Base-by-base conservation (phyloP, 2,888 invertebrate genomes). In the Eurytoma adleriae region DNA sequence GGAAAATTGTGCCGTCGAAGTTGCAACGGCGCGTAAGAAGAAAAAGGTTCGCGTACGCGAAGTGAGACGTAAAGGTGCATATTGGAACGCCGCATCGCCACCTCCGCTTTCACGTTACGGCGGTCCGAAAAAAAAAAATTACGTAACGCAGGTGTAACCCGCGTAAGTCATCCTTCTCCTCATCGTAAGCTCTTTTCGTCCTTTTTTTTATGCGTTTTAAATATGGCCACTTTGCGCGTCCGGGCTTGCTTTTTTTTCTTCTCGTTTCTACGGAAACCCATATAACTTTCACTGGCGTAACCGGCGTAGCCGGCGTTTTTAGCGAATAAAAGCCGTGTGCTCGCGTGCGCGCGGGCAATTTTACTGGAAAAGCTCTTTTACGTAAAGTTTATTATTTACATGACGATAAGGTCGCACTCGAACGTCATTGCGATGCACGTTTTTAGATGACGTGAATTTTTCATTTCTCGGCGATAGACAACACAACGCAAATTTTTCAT, bases 171-270 rank as follows among this genome's bases (percentile, higher is more conserved):
- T 66, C 70, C 52, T 66, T 52, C 52, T n/a, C 70, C 68, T 24
- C 66, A 75, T 71, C 75, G 64, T 79, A 74, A 79, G 70, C 54
- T 56, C 40, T 40, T 18, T 64, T 48, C 62, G 68, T 54, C 40
- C 54, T 66, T 67, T 27, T 62, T 64, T 71, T 68, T 61, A 78
- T 78, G 73, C 27, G 27, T 72, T 79, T 79, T 71, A 75, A 75
- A 79, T 71, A 71, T 48, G 40, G 62, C 52, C 59, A 74, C 57
- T 74, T 70, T 74, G 16, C 57, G 54, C 24, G 18, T n/a, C 57
- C 12, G 24, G 48, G 62, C 59, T 40, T 27, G 27, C 40, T 72
- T 64, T 74, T 64, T 54, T 40, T 40, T 40, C 30, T 30, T 30
- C 40, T 40, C 10, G 10, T 40, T 54, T 57, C 54, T 56, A 66